A percentile compares a stretch with the other conserved stretches of the same genome.
Conservation (phyloP, 2,113 vertebrate species). For the Cettia cetti region DNA sequence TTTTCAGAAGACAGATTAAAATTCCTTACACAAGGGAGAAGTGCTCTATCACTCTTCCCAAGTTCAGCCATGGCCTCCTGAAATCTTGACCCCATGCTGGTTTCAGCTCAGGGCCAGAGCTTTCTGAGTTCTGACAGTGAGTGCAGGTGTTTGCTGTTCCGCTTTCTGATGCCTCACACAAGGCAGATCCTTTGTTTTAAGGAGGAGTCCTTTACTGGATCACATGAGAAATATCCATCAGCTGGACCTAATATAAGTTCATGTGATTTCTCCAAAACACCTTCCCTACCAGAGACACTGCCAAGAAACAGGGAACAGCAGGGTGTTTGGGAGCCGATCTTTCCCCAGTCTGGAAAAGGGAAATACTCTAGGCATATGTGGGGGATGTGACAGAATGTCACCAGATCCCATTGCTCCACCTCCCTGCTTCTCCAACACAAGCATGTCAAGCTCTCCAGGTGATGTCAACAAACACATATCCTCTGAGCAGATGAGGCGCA, state of each 20-base stretch:
- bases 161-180: neutral
- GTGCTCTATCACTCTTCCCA: neutral
- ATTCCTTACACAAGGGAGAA: neutral
- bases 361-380: neutral
- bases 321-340: neutral
- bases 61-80: neutral
- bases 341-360: neutral
- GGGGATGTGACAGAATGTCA: no score
- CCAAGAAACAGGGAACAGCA: neutral
- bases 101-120: neutral
- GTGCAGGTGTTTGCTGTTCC: neutral
- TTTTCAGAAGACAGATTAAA: neutral
- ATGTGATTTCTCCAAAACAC: neutral
- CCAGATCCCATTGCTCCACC: neutral
- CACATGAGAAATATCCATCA: neutral
- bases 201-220: neutral
- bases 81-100: neutral
- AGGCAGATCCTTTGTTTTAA: neutral
- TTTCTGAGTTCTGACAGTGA: neutral
- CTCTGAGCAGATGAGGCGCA: neutral
- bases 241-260: neutral
- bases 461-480: fast-evolving
- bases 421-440: neutral
- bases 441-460: neutral
- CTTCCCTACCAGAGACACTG: neutral